phyloP scores from a whole-genome alignment of 2,113 vertebrate genomes.

The Pluvianellus socialis region DNA sequence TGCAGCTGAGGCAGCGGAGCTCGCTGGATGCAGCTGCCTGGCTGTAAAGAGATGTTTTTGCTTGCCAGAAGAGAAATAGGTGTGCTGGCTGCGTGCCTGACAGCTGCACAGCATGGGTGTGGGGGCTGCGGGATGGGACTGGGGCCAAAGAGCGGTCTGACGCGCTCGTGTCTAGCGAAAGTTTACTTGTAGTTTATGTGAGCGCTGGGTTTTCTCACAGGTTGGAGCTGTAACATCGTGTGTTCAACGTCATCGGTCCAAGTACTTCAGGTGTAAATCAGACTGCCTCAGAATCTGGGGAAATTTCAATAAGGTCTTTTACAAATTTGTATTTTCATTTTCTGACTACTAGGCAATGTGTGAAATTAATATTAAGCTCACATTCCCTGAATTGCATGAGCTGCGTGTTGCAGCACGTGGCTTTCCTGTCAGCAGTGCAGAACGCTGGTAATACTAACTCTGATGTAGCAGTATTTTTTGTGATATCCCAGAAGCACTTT shows the following conservation, averaged over 20 bases:
- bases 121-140: fast-evolving
- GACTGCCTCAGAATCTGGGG: too few relatives aligned
- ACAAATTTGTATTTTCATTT: neutral
- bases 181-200: fast-evolving
- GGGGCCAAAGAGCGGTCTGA: neutral
- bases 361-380: neutral
- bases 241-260: fast-evolving
- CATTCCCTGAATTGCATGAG: neutral
- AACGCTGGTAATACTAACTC: neutral
- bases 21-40: too few relatives aligned
- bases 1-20: too few relatives aligned
- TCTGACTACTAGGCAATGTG: neutral
- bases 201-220: neutral
- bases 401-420: neutral
- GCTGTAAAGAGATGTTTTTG: too few relatives aligned
- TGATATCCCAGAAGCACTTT: neutral
- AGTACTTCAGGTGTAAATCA: neutral
- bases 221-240: fast-evolving
- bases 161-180: fast-evolving
- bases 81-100: too few relatives aligned
- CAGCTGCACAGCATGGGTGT: fast-evolving
- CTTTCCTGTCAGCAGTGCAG: neutral
- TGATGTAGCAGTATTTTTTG: neutral
- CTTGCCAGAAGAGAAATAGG: too few relatives aligned
- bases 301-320: neutral